Conservation (phyloP, 2,113 vertebrate species). For the Ursus arctos region DNA sequence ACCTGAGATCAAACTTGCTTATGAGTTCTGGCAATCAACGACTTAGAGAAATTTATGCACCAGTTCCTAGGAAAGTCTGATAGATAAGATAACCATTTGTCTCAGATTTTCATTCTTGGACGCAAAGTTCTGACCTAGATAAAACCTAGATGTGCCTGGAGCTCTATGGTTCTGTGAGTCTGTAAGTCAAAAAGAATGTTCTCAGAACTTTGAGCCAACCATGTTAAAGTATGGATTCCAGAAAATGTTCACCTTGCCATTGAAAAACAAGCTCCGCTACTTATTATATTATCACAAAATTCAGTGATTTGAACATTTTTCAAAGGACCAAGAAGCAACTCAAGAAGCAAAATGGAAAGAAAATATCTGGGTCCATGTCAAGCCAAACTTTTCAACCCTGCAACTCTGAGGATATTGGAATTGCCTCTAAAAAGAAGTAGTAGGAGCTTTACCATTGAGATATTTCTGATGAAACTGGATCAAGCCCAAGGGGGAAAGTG, state of each 20-base stretch:
- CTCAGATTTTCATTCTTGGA: background rate
- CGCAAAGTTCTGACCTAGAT: background rate
- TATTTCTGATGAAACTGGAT: background rate
- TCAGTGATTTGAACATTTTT: background rate
- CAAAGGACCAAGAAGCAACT: background rate
- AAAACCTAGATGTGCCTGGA: background rate
- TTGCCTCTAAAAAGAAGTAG: background rate
- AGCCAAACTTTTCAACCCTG: background rate
- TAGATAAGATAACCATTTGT: background rate
- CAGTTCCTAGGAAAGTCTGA: background rate
- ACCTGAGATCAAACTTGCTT: background rate
- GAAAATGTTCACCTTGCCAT: background rate
- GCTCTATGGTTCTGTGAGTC: background rate
- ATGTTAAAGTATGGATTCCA: background rate
- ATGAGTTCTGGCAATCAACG: background rate
- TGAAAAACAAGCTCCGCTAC: background rate
- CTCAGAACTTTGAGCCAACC: background rate
- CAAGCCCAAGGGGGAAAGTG: accelerated
- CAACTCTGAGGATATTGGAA: background rate
- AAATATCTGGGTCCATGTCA: background rate
- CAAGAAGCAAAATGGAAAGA: background rate
- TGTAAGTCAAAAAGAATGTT: background rate
- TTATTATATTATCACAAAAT: background rate
- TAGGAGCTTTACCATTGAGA: background rate
- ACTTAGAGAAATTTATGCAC: background rate